Evolutionary conservation across 2,113 vertebrate species (phyloP).

Genomic region (Pollachius pollachius): DNA sequence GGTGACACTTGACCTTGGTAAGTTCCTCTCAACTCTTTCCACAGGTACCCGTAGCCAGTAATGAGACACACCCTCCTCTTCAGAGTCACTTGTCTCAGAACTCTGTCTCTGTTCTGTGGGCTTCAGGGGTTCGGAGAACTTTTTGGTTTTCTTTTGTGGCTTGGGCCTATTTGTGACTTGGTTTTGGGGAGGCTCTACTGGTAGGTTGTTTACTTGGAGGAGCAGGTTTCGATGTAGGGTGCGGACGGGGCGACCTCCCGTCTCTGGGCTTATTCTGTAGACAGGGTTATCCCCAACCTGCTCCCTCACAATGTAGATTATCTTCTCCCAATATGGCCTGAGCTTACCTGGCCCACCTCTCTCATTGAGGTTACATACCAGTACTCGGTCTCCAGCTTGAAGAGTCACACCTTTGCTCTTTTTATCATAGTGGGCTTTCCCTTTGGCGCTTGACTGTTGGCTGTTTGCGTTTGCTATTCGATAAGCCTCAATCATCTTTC

Average conservation of each 20-base stretch:
- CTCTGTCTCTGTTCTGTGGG: neutral
- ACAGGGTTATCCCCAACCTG: neutral
- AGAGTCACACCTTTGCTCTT: neutral
- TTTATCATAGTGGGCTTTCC: neutral
- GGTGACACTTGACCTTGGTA: neutral
- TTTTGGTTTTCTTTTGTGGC: neutral
- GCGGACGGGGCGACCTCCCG: neutral
- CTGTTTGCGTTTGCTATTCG: neutral
- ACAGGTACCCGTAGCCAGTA: conserved; percentile 7
- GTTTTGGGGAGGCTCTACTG: neutral
- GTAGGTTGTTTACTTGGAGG: neutral
- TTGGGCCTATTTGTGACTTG: neutral
- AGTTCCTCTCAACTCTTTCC: neutral
- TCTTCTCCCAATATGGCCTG: conserved; percentile 6
- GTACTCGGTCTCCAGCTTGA: neutral
- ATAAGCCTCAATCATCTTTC: conserved; percentile 2
- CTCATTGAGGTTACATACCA: neutral
- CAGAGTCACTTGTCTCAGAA: conserved; percentile 11
- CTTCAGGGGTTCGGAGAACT: neutral
- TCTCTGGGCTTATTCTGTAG: neutral
- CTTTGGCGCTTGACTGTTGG: conserved; percentile 2
- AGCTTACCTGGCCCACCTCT: conserved; percentile 4
- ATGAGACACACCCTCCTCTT: conserved; percentile 5
- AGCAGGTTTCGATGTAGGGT: neutral
- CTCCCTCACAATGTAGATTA: conserved; percentile 6